phyloP scores from a whole-genome alignment of 2,888 invertebrate species.

The Plagiodera versicolora region DNA sequence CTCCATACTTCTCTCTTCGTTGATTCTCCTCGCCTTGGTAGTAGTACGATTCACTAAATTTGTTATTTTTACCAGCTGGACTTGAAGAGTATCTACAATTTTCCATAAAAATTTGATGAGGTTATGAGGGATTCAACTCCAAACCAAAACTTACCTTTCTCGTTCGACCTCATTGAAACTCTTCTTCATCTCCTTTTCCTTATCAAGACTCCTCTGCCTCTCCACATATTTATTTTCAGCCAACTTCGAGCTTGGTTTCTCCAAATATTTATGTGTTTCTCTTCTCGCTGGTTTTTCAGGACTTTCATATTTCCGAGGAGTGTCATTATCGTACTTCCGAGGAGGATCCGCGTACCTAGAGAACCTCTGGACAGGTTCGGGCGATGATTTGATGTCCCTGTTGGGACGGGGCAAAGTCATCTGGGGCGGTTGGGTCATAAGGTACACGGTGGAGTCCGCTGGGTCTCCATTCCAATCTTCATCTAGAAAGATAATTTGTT shows the following conservation, averaged over 20 bases:
- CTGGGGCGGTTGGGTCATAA: slow-evolving; percentile 62
- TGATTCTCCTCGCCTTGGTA: slow-evolving; percentile 24
- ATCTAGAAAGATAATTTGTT: slow-evolving; percentile 59
- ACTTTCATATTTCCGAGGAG: too few relatives aligned
- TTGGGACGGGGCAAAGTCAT: slow-evolving; percentile 48
- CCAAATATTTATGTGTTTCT: neutral
- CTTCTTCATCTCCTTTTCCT: slow-evolving; percentile 31
- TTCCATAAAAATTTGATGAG: too few relatives aligned
- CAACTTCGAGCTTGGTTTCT: slow-evolving; percentile 41
- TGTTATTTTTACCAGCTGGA: slow-evolving; percentile 22
- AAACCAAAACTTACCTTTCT: slow-evolving; percentile 17
- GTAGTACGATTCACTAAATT: slow-evolving; percentile 22
- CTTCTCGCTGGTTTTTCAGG: too few relatives aligned
- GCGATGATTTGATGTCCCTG: slow-evolving; percentile 36
- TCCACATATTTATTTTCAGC: slow-evolving; percentile 43
- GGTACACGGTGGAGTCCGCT: slow-evolving; percentile 59
- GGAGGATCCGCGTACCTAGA: slow-evolving; percentile 28
- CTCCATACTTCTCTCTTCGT: slow-evolving; percentile 31
- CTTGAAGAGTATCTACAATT: slow-evolving; percentile 4
- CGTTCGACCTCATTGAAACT: slow-evolving; percentile 33
- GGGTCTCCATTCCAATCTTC: slow-evolving; percentile 75
- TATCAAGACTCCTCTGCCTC: slow-evolving; percentile 41
- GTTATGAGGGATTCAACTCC: too few relatives aligned
- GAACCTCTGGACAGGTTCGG: slow-evolving; percentile 32
- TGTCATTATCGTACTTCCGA: slow-evolving; percentile 47